Percentiles rank a stretch among this genome's conserved stretches.
These are phyloP conservation scores for Anthrax anthrax DNA, from an alignment of 2,888 invertebrate genomes.

Conservation along the genomic window DNA sequence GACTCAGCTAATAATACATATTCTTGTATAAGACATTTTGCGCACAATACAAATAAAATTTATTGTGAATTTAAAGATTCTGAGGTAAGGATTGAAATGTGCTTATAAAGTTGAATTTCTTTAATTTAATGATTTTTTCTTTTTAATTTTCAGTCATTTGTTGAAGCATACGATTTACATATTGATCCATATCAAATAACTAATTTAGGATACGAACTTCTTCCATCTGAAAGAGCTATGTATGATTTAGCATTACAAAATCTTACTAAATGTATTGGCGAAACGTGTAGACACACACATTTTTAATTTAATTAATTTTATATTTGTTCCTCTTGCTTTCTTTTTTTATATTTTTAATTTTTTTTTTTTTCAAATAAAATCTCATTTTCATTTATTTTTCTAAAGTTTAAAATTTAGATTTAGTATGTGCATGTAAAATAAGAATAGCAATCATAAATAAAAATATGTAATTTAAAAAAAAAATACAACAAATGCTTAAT, in stretches of 20 bases:
- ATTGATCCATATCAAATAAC: constrained; percentile 56
- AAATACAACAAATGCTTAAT: too few species aligned
- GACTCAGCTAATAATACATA: constrained; percentile 75
- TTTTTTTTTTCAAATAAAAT: too few species aligned
- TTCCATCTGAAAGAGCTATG: constrained; percentile 40
- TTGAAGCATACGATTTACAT: constrained; percentile 61
- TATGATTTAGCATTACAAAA: constrained; percentile 33
- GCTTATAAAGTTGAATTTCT: neutral
- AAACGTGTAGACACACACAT: constrained; percentile 16
- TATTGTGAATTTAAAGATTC: constrained; percentile 36
- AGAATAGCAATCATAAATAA: too few species aligned
- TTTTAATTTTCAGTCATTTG: constrained; percentile 44
- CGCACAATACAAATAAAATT: constrained; percentile 29
- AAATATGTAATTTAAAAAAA: too few species aligned
- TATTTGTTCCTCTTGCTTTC: too few species aligned
- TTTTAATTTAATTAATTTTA: too few species aligned
- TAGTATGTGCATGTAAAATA: too few species aligned
- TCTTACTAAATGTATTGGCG: constrained; percentile 25
- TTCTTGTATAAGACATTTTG: constrained; percentile 55
- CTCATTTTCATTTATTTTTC: too few species aligned
- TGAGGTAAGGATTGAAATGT: constrained; percentile 25
- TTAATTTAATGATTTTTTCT: neutral
- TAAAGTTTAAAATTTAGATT: too few species aligned
- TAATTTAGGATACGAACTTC: constrained; percentile 41
- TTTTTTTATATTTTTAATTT: too few species aligned